A percentile compares a stretch with the other conserved stretches of the same genome.
Evolutionary conservation across 1,140 invertebrate genomes (phyloP).

Genomic region (Pissodes strobi): DNA sequence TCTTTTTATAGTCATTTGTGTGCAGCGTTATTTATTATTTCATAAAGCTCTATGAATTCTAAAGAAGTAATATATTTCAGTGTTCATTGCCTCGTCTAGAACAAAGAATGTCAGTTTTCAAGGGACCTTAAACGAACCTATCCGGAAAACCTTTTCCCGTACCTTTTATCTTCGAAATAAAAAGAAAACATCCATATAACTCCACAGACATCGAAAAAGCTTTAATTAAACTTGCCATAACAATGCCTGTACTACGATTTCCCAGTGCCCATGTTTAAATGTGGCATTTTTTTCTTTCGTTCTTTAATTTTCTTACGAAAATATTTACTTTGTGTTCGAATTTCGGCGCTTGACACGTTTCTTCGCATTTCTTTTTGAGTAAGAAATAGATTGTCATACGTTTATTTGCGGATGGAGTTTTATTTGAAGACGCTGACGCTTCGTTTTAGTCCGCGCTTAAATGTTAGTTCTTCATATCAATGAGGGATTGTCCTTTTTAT

Average conservation of each 20-base stretch:
- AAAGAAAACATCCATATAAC: constrained; percentile 26
- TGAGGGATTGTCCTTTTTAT: too few species aligned
- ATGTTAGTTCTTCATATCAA: too few species aligned
- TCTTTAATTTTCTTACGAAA: constrained; percentile 24
- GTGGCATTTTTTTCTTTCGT: constrained; percentile 2
- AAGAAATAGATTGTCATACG: constrained; percentile 27
- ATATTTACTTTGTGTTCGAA: constrained; percentile 26
- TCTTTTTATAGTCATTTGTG: too few species aligned
- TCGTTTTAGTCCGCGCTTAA: too few species aligned
- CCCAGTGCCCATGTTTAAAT: constrained; percentile 7
- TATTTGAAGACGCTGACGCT: too few species aligned
- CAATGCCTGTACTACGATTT: constrained; percentile 6
- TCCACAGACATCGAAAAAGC: constrained; percentile 12
- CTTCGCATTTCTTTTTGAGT: neutral
- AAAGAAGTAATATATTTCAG: constrained; percentile 13
- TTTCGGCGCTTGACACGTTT: constrained; percentile 11
- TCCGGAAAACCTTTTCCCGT: constrained; percentile 9
- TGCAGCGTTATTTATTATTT: too few species aligned
- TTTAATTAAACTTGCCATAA: constrained; percentile 25
- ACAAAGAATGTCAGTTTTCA: neutral
- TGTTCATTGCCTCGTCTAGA: constrained; percentile 11
- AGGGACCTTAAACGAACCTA: constrained; percentile 7
- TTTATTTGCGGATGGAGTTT: constrained; percentile 11
- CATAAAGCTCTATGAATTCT: too few species aligned
- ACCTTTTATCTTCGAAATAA: constrained; percentile 25